A percentile compares a stretch with the other conserved stretches of the same genome.
Evolutionary conservation across 2,888 invertebrate species (phyloP).

Genomic region (Macrosoma leucophasiata): DNA sequence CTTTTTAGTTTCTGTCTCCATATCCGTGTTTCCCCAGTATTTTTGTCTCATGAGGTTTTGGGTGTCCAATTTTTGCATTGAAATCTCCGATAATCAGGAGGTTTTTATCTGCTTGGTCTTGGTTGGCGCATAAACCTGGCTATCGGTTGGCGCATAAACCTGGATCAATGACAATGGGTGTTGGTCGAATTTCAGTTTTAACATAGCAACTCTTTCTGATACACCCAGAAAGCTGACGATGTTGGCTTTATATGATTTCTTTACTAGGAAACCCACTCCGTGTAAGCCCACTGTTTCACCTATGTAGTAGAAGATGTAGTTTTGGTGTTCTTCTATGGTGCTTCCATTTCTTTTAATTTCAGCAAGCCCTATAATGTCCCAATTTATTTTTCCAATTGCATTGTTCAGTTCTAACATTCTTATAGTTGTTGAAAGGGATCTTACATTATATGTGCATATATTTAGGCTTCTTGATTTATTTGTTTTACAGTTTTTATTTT

Average conservation of each 20-base stretch:
- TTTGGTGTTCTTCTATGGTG: conserved; percentile 10
- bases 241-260: conserved; percentile 12
- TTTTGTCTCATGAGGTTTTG: conserved; percentile 2
- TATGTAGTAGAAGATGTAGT: conserved; percentile 16
- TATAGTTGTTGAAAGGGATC: conserved; percentile 5
- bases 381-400: conserved; percentile 2
- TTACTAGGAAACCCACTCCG: conserved; percentile 21
- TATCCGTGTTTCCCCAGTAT: conserved; percentile 1
- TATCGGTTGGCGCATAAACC: conserved; percentile 6
- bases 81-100: not conserved
- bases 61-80: conserved; percentile 1
- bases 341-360: conserved; percentile 6
- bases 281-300: conserved; percentile 20
- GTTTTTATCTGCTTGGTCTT: conserved; percentile 1
- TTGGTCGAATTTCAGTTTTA: not conserved
- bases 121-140: conserved; percentile 1
- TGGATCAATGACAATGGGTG: conserved; percentile 2
- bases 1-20: conserved; percentile 4
- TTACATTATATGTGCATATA: conserved; percentile 10
- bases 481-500: conserved; percentile 5
- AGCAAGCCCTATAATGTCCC: conserved; percentile 6
- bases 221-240: not conserved
- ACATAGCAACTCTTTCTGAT: not conserved
- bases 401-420: conserved; percentile 6
- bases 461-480: conserved; percentile 1